Evolutionary conservation across 2,797 vertebrate species (phyloP).

Genomic region (Sebastes itinus): DNA sequence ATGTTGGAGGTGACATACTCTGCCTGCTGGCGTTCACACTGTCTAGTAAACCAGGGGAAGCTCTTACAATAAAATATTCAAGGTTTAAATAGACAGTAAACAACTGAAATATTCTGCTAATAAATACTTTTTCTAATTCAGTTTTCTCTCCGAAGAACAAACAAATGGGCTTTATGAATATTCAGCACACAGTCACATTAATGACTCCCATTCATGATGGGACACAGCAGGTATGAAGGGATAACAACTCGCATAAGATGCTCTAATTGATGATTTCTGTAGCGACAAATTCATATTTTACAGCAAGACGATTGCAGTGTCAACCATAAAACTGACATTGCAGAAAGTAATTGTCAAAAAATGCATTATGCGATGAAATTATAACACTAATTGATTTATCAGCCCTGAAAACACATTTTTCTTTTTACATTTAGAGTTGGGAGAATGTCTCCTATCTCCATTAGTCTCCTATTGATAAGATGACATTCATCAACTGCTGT

Average conservation of each 20-base stretch:
- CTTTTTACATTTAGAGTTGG: background rate
- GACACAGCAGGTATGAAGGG: background rate
- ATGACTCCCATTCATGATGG: background rate
- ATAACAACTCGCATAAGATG: background rate
- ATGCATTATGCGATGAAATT: background rate
- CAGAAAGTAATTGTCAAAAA: background rate
- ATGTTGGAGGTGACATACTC: background rate
- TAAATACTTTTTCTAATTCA: background rate
- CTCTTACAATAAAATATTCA: background rate
- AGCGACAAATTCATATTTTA: background rate
- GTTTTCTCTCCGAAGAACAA: background rate
- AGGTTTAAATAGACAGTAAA: conserved; percentile 3
- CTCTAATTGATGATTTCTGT: background rate
- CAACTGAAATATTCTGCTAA: background rate
- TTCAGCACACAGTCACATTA: conserved; percentile 6
- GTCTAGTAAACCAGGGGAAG: background rate
- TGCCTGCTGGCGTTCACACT: background rate
- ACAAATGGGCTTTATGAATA: conserved; percentile 23
- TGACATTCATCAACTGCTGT: background rate
- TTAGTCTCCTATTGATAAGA: background rate
- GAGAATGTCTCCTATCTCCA: background rate
- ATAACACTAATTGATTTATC: background rate
- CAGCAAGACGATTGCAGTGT: background rate
- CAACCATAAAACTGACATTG: background rate
- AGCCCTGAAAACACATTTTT: background rate